Percentiles rank a stretch among this genome's conserved stretches.
Conservation (phyloP, 2,113 vertebrate genomes). For the Grus americana region DNA sequence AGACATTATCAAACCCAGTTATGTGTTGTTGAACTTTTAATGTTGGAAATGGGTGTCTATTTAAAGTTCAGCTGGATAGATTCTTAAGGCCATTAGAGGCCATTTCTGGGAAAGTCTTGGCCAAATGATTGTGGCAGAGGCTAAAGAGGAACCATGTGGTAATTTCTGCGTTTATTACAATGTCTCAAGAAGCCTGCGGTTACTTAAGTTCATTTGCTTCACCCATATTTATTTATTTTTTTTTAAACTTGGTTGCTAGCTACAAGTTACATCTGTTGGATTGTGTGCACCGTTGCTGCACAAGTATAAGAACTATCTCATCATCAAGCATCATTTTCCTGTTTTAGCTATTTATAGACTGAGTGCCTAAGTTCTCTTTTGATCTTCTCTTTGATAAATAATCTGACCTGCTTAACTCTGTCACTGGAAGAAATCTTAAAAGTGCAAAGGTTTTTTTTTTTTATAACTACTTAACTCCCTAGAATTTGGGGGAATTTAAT, state of each 20-base stretch:
- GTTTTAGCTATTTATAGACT: not conserved
- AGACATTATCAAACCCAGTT: not conserved
- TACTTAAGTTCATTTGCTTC: not conserved
- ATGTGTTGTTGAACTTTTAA: not conserved
- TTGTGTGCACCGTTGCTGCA: not conserved
- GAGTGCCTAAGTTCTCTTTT: not conserved
- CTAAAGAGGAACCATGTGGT: not conserved
- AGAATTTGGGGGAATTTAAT: not conserved
- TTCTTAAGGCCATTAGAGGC: not conserved
- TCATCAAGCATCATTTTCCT: not conserved
- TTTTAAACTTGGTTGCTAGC: not conserved
- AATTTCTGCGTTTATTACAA: not conserved
- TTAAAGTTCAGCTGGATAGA: not conserved
- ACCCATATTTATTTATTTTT: not conserved
- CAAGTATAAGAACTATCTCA: not conserved
- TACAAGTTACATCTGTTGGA: not conserved
- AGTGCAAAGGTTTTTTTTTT: not conserved
- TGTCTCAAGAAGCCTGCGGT: not conserved
- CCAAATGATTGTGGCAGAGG: not conserved
- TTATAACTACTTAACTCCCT: not conserved
- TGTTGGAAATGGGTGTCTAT: not conserved
- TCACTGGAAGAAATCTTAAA: not conserved
- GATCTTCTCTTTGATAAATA: not conserved
- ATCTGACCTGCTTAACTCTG: not conserved
- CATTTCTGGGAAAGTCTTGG: not conserved